Evolutionary conservation across 2,888 invertebrate genomes (phyloP).

Genomic region (Spisula subtruncata): DNA sequence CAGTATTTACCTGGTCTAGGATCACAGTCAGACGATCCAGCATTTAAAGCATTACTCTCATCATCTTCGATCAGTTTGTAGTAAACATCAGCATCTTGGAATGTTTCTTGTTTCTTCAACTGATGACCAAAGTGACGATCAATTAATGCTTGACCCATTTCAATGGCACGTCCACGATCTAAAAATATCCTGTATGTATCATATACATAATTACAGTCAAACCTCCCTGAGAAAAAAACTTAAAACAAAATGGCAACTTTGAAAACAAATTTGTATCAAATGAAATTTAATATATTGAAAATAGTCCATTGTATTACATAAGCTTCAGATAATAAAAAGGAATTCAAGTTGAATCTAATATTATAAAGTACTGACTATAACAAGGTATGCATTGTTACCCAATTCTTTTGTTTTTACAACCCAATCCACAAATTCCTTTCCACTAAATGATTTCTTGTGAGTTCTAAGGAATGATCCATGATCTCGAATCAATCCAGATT

Average conservation of each 20-base stretch:
- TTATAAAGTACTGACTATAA: no score
- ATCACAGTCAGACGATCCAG: constrained; percentile 83
- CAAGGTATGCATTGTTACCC: constrained; percentile 77
- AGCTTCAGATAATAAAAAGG: no score
- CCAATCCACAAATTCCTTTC: constrained; percentile 88
- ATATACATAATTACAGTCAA: not conserved
- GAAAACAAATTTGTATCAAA: no score
- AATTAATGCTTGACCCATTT: constrained; percentile 87
- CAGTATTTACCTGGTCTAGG: constrained; percentile 81
- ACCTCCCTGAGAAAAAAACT: no score
- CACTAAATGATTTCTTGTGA: constrained; percentile 87
- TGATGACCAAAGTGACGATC: constrained; percentile 85
- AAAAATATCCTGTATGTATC: not conserved
- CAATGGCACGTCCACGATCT: constrained; percentile 82
- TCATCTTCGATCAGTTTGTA: constrained; percentile 87
- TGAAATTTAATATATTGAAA: no score
- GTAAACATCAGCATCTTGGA: constrained; percentile 79
- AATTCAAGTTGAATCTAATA: no score
- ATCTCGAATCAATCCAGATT: constrained; percentile 87
- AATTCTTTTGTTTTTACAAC: constrained; percentile 85
- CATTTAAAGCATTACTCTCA: constrained; percentile 86
- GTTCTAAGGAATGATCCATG: constrained; percentile 78
- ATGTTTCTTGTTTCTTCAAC: constrained; percentile 76
- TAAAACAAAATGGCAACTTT: no score
- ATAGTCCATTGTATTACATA: no score